phyloP scores from a whole-genome alignment of 2,888 invertebrate genomes.

The Troides helena region DNA sequence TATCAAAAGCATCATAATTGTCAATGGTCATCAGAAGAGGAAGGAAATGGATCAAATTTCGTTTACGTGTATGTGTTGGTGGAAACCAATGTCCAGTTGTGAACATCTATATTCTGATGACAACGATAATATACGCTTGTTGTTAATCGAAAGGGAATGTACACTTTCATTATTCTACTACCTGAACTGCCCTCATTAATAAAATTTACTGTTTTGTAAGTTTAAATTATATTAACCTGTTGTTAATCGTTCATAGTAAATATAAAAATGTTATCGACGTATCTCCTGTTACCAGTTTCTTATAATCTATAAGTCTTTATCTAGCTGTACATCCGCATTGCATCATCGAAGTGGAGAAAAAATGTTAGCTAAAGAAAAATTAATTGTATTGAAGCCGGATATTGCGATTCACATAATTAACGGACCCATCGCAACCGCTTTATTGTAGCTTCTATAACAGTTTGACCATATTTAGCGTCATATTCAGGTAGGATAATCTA shows the following conservation, averaged over 20 bases:
- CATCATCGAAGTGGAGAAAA: slow-evolving; percentile 69
- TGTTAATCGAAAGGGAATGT: too few relatives aligned
- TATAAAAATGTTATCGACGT: slow-evolving; percentile 6
- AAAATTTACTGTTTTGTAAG: too few relatives aligned
- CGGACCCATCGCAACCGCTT: slow-evolving; percentile 43
- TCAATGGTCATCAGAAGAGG: too few relatives aligned
- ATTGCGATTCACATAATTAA: slow-evolving; percentile 68
- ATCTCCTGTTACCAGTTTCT: slow-evolving; percentile 10
- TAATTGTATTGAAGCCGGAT: slow-evolving; percentile 72
- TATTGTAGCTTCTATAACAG: slow-evolving; percentile 39
- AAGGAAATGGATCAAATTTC: too few relatives aligned
- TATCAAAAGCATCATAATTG: too few relatives aligned
- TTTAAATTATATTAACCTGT: too few relatives aligned
- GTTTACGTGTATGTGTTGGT: too few relatives aligned
- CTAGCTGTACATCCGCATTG: slow-evolving; percentile 61
- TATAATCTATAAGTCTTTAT: slow-evolving; percentile 21
- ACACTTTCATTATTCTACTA: too few relatives aligned
- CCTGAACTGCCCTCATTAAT: too few relatives aligned
- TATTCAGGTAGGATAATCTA: slow-evolving; percentile 57
- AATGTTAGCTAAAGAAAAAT: slow-evolving; percentile 64
- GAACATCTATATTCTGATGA: too few relatives aligned
- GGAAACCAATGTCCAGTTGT: too few relatives aligned
- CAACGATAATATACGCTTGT: too few relatives aligned
- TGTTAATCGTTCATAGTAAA: neutral
- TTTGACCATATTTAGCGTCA: slow-evolving; percentile 56